These are phyloP conservation scores for Regulus satrapa DNA, from an alignment of 2,113 vertebrate species.

Conservation along the genomic window DNA sequence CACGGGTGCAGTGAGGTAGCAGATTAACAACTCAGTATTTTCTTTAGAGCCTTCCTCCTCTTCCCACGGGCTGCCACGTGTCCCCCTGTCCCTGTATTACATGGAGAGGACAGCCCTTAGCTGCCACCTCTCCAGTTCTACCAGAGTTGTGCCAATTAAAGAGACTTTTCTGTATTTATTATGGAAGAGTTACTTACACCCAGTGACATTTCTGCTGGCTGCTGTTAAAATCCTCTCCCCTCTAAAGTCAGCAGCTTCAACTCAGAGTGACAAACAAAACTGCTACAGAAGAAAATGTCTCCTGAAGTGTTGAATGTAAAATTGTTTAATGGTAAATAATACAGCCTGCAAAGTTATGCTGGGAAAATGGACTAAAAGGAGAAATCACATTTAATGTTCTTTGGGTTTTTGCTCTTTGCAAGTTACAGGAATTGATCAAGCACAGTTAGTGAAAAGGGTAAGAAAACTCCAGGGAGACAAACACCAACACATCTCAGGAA, in stretches of 20 bases:
- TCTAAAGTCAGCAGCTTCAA: background rate
- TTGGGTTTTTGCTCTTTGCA: background rate
- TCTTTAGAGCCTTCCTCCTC: background rate
- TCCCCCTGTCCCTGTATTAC: background rate
- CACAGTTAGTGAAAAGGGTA: background rate
- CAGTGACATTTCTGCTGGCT: constrained; percentile 22
- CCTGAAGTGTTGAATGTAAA: background rate
- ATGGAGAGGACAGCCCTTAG: background rate
- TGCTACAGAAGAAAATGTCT: background rate
- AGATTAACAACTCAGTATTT: background rate
- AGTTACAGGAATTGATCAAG: background rate
- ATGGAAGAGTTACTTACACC: background rate
- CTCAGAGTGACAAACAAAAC: background rate
- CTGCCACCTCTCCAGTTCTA: background rate
- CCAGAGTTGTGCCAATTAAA: constrained; percentile 14
- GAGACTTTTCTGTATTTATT: background rate
- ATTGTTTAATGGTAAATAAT: background rate
- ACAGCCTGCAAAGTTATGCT: background rate
- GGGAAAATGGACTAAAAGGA: background rate
- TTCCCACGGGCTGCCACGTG: background rate
- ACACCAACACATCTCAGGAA: background rate
- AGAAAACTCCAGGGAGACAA: background rate
- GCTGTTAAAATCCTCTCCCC: background rate
- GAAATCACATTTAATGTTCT: background rate
- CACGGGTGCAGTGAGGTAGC: background rate